Evolutionary conservation across 2,888 invertebrate genomes (phyloP).

Genomic region (Stenolophus ochropezus): DNA sequence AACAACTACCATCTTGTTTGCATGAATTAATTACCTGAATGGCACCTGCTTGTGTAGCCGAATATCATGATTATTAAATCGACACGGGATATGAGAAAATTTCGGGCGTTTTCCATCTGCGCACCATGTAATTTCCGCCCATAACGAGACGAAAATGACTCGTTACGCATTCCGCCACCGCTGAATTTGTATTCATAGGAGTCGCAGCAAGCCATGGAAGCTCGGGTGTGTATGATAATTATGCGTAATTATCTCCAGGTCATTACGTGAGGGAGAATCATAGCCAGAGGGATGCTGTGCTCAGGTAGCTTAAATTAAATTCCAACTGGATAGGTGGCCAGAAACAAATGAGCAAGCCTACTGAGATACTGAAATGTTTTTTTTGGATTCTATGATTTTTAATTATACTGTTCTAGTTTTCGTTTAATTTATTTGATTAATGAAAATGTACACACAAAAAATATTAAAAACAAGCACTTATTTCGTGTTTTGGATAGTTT

Average conservation of each 20-base stretch:
- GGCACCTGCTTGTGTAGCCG: slow-evolving; percentile 6
- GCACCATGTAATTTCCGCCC: slow-evolving; percentile 34
- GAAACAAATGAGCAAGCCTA: slow-evolving; percentile 19
- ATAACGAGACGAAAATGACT: slow-evolving; percentile 43
- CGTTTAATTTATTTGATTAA: slow-evolving; percentile 6
- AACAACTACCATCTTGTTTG: slow-evolving; percentile 26
- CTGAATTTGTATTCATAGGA: slow-evolving; percentile 50
- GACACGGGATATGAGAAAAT: slow-evolving; percentile 26
- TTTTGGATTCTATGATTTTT: not conserved
- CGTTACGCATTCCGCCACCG: slow-evolving; percentile 43
- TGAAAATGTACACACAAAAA: too few species aligned
- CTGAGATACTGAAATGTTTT: not conserved
- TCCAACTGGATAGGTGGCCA: slow-evolving; percentile 38
- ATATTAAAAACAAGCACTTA: too few species aligned
- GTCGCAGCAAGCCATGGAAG: slow-evolving; percentile 26
- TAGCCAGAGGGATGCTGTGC: slow-evolving; percentile 28
- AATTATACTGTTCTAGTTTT: not conserved
- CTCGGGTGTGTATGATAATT: slow-evolving; percentile 44
- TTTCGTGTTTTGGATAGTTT: too few species aligned
- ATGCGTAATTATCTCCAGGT: slow-evolving; percentile 38
- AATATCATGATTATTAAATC: slow-evolving; percentile 16
- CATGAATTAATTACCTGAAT: slow-evolving; percentile 39
- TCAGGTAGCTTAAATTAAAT: slow-evolving; percentile 55
- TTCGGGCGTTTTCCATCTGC: slow-evolving; percentile 7
- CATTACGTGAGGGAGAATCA: slow-evolving; percentile 16